Evolutionary conservation across 2,113 vertebrate genomes (phyloP), one percentile per base, ranked within the genome.

Genomic region (Eolophus roseicapilla): DNA sequence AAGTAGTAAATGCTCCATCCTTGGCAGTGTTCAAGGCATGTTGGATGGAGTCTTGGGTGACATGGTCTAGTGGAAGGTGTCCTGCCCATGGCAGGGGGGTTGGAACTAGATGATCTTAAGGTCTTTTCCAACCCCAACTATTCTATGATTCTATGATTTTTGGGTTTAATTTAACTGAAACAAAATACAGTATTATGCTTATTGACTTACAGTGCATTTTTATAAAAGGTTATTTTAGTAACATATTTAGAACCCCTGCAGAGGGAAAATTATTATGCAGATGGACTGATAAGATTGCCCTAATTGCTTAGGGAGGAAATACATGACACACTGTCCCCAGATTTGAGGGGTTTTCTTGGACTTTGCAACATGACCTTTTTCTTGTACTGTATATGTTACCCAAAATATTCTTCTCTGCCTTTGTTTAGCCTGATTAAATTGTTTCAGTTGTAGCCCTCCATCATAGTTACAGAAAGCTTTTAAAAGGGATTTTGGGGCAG

Each of bases 271-370:
- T 16, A 39, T 10, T 17, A 39, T 13, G 20, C n/a, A 73, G 47
- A 55, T 65, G 20, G 24, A 53, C 63, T 77, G 44, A 69, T 65
- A 94, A 53, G n/a, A 28, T 27, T 78, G 19, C 13, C 17, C 11
- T 50, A 0, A 9, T 82, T 74, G 53, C 52, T 52, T 55, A 55
- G 20, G 50, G 24, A 81, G n/a, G 37, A 71, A 20, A 63, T 64
- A 8, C 0, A 1, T 52, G 82, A 55, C 9, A 60, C 7, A 13
- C 8, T 39, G 25, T 65, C 60, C 41, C 25, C 31, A 64, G 0
- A 64, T 75, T 25, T 46, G 47, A 69, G 69, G 31, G 9, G 2
- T 29, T 82, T 82, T 59, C 27, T 76, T 76, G 24, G 67, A 31
- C 85, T 90, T 94, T 90, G 52, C 75, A 76, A 23, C 6, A 11